These are phyloP conservation scores for Ecdyonurus torrentis DNA, from an alignment of 2,888 invertebrate genomes.

Conservation along the genomic window DNA sequence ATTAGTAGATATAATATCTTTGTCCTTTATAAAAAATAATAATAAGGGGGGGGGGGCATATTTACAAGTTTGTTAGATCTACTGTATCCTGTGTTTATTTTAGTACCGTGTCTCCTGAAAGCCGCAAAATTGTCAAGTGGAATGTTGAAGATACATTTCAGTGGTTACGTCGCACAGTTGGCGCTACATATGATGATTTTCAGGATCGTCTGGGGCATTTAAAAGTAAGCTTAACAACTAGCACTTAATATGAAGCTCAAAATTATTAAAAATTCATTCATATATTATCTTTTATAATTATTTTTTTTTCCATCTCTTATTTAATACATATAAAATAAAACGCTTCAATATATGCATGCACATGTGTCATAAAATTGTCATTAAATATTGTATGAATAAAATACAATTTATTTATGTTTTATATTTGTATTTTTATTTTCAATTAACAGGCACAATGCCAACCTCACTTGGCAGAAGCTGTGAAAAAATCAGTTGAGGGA, in stretches of 20 bases:
- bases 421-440: no score
- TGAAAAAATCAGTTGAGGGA: constrained; percentile 86
- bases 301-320: no score
- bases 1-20: not conserved
- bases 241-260: no score
- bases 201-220: constrained; percentile 77
- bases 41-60: not conserved
- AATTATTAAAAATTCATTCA: no score
- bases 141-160: constrained; percentile 95
- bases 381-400: constrained; percentile 2
- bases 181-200: constrained; percentile 88
- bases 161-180: constrained; percentile 83
- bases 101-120: constrained; percentile 79
- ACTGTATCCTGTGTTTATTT: constrained; percentile 12
- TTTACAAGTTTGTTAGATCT: not conserved
- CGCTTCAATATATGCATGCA: not conserved
- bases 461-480: constrained; percentile 87
- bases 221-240: constrained; percentile 33
- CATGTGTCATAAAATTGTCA: not conserved
- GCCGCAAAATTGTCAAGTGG: constrained; percentile 95
- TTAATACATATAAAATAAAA: no score
- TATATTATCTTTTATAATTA: no score
- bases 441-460: constrained; percentile 65
- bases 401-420: not conserved
- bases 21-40: no score